Base-by-base conservation (phyloP, 2,797 vertebrate genomes). In the Rhynchonycteris naso region DNA sequence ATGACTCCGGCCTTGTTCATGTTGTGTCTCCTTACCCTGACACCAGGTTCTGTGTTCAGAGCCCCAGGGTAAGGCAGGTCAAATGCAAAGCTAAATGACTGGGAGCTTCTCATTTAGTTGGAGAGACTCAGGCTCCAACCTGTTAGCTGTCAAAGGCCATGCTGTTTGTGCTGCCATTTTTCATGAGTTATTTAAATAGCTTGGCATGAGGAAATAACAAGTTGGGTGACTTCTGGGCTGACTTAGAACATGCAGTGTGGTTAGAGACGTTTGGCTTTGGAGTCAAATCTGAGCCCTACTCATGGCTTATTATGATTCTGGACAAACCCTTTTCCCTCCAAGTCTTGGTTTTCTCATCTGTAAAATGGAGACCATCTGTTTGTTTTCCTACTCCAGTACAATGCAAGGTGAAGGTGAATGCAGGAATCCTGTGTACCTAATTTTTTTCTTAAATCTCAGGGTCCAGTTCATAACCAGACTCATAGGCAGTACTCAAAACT, bases 341-440 rank as follows among this genome's bases (percentile, higher is more conserved):
- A 83, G 78, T 30, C 59, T 74, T 24, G 33, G 26, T 71, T 95
- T 85, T 79, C 69, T 82, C 69, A 58, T 59, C 50, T 59, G 63
- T 69, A 19, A 54, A n/a, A 11, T 28, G 16, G 21, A 89, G n/a
- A 26, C 26, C 1, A 5, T 33, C 33, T 72, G n/a, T 38, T 43
- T 30, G 18, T 38, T 80, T 74, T 80, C 3, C 13, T 6, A 1
- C 26, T 33, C 24, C 10, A 54, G 61, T 76, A 47, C 38, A 43
- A 85, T 12, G 38, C 30, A 81, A 71, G 56, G 69, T 35, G 71
- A 68, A 58, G 75, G 54, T 33, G 69, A 68, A 61, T n/a, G 47
- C 59, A 68, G 61, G 21, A 58, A 19, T 33, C 52, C 43, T 3
- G 2, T 33, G 30, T n/a, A 5, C 59, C 22, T 72, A 12, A 3